Percentiles rank a stretch among this genome's conserved stretches.
Conservation (phyloP, 2,113 vertebrate genomes). For the Spea bombifrons region DNA sequence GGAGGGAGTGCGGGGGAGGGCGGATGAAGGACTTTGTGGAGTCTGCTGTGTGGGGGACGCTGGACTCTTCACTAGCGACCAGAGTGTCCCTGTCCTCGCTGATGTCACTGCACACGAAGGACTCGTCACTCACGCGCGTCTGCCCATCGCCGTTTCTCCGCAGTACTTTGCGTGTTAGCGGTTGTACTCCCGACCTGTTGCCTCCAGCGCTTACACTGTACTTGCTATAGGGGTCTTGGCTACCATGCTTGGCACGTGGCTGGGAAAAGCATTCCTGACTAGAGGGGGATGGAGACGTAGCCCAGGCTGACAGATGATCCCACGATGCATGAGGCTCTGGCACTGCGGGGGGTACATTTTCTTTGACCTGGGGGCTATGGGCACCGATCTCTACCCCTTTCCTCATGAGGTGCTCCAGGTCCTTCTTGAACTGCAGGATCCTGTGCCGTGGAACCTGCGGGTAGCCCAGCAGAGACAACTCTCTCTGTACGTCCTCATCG, state of each 20-base stretch:
- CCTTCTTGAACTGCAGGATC: constrained; percentile 27
- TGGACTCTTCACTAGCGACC: constrained; percentile 31
- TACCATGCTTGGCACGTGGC: background rate
- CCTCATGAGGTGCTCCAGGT: constrained; percentile 14
- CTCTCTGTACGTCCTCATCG: constrained; percentile 4
- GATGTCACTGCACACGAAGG: constrained; percentile 15
- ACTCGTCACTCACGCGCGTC: constrained; percentile 16
- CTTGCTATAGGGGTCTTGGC: background rate
- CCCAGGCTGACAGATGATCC: background rate
- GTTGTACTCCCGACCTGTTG: background rate
- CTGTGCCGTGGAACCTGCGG: background rate
- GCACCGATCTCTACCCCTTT: background rate
- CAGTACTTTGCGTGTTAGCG: constrained; percentile 25
- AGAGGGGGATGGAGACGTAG: background rate
- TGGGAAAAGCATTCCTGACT: background rate
- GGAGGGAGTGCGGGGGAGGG: constrained; percentile 53
- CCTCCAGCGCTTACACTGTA: background rate
- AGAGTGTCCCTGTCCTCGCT: constrained; percentile 49
- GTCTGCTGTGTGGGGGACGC: background rate
- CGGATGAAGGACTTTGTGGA: constrained; percentile 62
- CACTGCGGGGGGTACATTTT: background rate
- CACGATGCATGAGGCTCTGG: background rate
- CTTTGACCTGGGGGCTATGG: background rate
- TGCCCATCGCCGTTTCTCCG: constrained; percentile 18
- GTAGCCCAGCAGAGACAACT: constrained; percentile 2